Evolutionary conservation across 2,797 vertebrate genomes (phyloP), one percentile per base, ranked within the genome.

Genomic region (Anguilla obscura): DNA sequence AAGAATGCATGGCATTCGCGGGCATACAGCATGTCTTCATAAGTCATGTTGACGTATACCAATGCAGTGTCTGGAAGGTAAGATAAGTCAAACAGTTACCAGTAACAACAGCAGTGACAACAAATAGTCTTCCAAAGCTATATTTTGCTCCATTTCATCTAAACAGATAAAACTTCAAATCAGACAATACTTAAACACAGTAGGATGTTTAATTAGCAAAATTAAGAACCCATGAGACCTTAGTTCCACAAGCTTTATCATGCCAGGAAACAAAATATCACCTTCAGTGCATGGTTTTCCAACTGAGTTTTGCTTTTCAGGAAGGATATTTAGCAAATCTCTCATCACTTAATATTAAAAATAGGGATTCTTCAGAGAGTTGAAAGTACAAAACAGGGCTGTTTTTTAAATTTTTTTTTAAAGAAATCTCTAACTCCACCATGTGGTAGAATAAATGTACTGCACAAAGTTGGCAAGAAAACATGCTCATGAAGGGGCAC

Each of bases 1-100:
- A 95, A 92, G 88, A 96, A 95, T n/a, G 85, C 79, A 88, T 95
- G 94, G 87, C 94, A 94, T 91, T 94, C 93, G 33, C 92, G 89
- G 45, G 93, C 92, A 0, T 93, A 95, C 89, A 94, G 92, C 90
- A 94, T 94, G 89, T 96, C 94, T 87, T 96, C 92, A 54, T 92
- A 91, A 3, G 92, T 93, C 90, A 95, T 86, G 83, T 93, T 92
- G 89, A 96, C 93, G 88, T 90, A 92, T 66, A 94, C 90, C 86
- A 95, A 96, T 85, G 91, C 91, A 9, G 91, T 90, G 69, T 94
- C 95, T 96, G 87, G 79, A 88, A 89, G 83, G 86, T 56, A 84
- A 92, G 24, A 27, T 54, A 50, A 56, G 87, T 82, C 14, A 33
- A 18, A 40, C 50, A 69, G 52, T 87, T 88, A 45, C 40, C 40